A percentile compares a stretch with the other conserved stretches of the same genome.
Evolutionary conservation across 2,113 vertebrate genomes (phyloP).

Genomic region (Brachypodius melanocephalos): DNA sequence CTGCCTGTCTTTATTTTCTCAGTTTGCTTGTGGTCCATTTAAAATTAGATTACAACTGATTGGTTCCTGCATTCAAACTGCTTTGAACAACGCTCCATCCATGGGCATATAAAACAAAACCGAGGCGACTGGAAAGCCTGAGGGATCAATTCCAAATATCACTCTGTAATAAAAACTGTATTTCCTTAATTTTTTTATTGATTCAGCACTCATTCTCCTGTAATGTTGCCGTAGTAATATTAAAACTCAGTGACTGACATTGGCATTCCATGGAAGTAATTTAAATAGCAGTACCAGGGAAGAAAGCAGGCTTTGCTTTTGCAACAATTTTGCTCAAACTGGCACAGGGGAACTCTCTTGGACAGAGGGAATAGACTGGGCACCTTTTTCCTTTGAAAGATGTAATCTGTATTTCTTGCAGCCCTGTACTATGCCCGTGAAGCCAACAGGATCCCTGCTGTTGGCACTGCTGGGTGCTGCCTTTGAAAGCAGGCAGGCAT

Average conservation of each 20-base stretch:
- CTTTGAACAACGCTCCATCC: neutral
- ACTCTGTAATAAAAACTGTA: constrained; percentile 66
- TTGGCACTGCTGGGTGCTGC: neutral
- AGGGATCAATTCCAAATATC: constrained; percentile 71
- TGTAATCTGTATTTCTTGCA: neutral
- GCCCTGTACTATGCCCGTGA: neutral
- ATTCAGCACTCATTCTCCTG: constrained; percentile 54
- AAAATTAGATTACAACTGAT: constrained; percentile 37
- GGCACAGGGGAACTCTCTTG: neutral
- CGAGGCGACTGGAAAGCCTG: constrained; percentile 55
- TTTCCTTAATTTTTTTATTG: constrained; percentile 68
- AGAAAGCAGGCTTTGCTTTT: neutral
- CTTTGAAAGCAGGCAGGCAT: neutral
- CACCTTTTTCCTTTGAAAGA: neutral
- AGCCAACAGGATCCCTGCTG: neutral
- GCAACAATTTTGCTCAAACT: neutral
- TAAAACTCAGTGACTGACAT: constrained; percentile 46
- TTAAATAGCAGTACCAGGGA: neutral
- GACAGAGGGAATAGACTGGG: neutral
- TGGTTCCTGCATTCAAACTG: constrained; percentile 28
- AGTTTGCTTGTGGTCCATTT: constrained; percentile 38
- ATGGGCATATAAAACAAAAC: constrained; percentile 24
- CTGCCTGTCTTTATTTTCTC: constrained; percentile 32
- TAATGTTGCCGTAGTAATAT: constrained; percentile 53
- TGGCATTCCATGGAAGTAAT: neutral